A percentile compares a stretch with the other conserved stretches of the same genome.
Conservation (phyloP, 2,113 vertebrate genomes). For the Mastomys coucha region DNA sequence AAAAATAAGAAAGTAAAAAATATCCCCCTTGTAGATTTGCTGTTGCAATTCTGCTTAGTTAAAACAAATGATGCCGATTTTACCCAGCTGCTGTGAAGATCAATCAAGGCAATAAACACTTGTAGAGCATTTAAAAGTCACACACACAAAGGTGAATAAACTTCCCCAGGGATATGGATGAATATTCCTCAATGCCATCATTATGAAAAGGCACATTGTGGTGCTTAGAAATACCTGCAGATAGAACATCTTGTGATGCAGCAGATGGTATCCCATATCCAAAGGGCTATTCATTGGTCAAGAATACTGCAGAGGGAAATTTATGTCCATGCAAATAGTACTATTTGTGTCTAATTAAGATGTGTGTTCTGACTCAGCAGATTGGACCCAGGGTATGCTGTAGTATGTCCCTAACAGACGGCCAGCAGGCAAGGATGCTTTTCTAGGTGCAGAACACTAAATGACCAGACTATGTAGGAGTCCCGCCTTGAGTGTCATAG, state of each 20-base stretch:
- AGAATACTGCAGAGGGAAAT: not conserved
- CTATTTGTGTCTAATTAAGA: not conserved
- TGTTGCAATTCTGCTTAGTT: not conserved
- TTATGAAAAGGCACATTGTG: not conserved
- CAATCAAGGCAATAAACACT: not conserved
- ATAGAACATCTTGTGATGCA: not conserved
- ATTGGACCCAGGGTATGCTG: not conserved
- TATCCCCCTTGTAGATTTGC: not conserved
- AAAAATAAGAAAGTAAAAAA: not conserved
- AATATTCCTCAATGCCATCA: not conserved
- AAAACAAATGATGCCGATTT: constrained; percentile 8
- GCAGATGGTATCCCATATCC: not conserved
- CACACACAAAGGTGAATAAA: not conserved
- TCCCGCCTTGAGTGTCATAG: not conserved
- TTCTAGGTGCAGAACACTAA: not conserved
- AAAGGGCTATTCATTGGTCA: not conserved
- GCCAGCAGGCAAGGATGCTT: not conserved
- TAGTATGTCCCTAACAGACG: not conserved
- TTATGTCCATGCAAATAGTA: not conserved
- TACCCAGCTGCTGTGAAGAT: not conserved
- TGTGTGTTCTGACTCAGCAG: not conserved
- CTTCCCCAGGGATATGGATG: not conserved
- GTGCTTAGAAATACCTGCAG: not conserved
- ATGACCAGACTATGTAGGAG: not conserved
- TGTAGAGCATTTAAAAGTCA: not conserved